Conservation (phyloP, 1,140 invertebrate species). For the Wasmannia auropunctata region DNA sequence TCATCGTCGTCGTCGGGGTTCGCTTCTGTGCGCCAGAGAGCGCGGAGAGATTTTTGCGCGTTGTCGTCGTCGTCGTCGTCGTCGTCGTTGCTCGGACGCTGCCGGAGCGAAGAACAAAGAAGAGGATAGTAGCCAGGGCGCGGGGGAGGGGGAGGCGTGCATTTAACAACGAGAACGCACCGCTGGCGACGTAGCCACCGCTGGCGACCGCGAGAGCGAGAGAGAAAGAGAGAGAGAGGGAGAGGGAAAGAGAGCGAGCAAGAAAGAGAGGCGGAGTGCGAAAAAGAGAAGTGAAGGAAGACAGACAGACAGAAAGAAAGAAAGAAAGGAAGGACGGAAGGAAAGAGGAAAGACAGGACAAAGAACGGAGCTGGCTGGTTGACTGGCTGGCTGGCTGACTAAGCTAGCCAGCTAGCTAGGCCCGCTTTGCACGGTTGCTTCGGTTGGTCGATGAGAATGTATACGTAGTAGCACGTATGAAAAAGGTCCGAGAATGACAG, state of each 20-base stretch:
- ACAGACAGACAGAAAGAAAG: slow-evolving; percentile 3
- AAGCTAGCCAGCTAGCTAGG: too few relatives aligned
- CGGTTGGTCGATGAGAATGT: slow-evolving; percentile 72
- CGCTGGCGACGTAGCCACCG: slow-evolving; percentile 51
- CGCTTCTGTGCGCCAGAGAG: neutral
- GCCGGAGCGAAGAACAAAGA: slow-evolving; percentile 55
- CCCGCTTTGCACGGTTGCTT: neutral
- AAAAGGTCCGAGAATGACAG: slow-evolving; percentile 31
- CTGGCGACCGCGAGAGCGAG: slow-evolving; percentile 25
- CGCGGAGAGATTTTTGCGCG: slow-evolving; percentile 33
- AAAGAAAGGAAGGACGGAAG: neutral
- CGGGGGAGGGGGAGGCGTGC: slow-evolving; percentile 36
- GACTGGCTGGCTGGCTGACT: slow-evolving; percentile 50
- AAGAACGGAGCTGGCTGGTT: slow-evolving; percentile 77
- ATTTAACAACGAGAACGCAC: slow-evolving; percentile 66
- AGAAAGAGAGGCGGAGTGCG: neutral
- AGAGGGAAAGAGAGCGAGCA: neutral
- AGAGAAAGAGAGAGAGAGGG: neutral
- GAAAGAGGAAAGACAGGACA: slow-evolving; percentile 70
- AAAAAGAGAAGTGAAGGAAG: neutral
- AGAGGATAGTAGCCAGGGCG: slow-evolving; percentile 37
- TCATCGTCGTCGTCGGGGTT: neutral
- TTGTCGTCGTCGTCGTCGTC: slow-evolving; percentile 18
- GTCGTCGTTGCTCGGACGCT: slow-evolving; percentile 19
- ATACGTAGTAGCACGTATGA: slow-evolving; percentile 31